Conservation (phyloP, 2,888 invertebrate species). For the Drosophila kanekoi region DNA sequence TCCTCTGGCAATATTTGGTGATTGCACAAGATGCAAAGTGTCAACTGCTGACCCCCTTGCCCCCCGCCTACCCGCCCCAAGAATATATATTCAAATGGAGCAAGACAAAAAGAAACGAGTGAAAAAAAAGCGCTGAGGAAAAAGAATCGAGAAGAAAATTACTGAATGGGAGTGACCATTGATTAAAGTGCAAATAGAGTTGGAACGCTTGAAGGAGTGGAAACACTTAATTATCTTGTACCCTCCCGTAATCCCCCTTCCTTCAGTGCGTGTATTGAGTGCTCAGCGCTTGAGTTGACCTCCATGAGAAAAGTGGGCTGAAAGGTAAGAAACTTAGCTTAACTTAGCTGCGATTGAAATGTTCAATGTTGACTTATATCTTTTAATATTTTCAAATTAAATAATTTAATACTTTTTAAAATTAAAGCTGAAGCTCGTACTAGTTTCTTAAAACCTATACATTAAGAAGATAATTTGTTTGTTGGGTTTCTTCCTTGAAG, state of each 20-base stretch:
- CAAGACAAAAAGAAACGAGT: conserved; percentile 17
- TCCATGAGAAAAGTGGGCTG: neutral
- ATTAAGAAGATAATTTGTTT: too few species aligned
- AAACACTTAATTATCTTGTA: conserved; percentile 42
- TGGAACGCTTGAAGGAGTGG: neutral
- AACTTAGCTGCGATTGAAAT: neutral
- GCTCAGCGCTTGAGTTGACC: neutral
- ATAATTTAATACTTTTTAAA: too few species aligned
- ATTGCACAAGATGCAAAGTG: conserved; percentile 82
- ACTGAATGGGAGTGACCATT: conserved; percentile 47
- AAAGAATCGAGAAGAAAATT: conserved; percentile 28
- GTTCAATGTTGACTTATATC: too few species aligned
- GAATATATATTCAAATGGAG: conserved; percentile 16
- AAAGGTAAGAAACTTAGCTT: neutral
- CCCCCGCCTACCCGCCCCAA: neutral
- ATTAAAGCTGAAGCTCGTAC: too few species aligned
- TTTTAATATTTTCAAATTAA: too few species aligned
- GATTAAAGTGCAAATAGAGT: conserved; percentile 45
- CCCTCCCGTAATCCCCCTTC: neutral
- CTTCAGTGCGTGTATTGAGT: neutral
- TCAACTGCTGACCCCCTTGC: conserved; percentile 55
- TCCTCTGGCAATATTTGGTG: conserved; percentile 78
- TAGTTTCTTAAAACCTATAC: too few species aligned
- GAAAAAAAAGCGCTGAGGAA: conserved; percentile 17
- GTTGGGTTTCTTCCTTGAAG: too few species aligned